Conservation (phyloP, 2,888 invertebrate species). For the Entomobrya multifasciata region DNA sequence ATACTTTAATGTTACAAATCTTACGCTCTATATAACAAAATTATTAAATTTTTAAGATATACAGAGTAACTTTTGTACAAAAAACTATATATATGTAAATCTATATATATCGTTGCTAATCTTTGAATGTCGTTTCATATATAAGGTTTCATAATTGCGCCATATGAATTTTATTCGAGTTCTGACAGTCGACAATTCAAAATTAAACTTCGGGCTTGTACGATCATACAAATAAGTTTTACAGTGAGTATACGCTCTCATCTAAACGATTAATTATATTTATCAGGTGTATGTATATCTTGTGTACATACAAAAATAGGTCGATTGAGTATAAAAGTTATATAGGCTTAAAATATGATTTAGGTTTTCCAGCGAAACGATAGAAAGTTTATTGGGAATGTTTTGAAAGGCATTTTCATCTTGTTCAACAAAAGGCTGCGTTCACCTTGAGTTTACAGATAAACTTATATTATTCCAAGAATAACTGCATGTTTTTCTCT, state of each 20-base stretch:
- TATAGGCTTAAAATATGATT: background rate
- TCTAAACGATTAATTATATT: background rate
- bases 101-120: background rate
- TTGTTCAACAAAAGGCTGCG: background rate
- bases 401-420: conserved; percentile 30
- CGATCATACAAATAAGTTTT: background rate
- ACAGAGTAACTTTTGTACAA: conserved; percentile 39
- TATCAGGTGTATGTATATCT: background rate
- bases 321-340: background rate
- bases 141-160: no score
- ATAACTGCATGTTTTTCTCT: no score
- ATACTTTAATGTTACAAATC: no score
- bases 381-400: background rate
- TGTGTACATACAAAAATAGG: background rate
- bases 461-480: background rate
- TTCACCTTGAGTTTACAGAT: conserved; percentile 1
- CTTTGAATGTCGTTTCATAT: no score
- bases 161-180: no score
- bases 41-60: no score
- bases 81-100: background rate
- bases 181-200: background rate
- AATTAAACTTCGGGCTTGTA: background rate
- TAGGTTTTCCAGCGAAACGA: background rate
- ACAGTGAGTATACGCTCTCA: conserved; percentile 29
- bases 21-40: no score